phyloP scores from a whole-genome alignment of 2,888 invertebrate genomes.

The Capitulum mitella region DNA sequence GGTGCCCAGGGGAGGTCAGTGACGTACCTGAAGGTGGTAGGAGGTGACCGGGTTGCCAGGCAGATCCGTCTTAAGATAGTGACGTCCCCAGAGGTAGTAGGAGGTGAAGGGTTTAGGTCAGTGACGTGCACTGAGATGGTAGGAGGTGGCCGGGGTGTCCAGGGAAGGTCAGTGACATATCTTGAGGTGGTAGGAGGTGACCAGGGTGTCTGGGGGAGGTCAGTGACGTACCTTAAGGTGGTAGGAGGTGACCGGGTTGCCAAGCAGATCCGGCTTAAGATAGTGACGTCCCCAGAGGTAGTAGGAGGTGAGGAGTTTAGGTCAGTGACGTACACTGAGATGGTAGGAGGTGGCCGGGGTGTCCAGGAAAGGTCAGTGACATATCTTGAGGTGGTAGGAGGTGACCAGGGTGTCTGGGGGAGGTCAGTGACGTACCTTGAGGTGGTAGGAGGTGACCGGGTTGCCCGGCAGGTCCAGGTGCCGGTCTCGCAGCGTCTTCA shows the following conservation, averaged over 20 bases:
- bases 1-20: background rate
- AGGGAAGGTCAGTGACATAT: background rate
- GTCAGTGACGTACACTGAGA: background rate
- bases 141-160: too few relatives aligned
- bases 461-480: slow-evolving; percentile 69
- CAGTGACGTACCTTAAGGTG: background rate
- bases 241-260: background rate
- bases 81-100: too few relatives aligned
- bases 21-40: slow-evolving; percentile 64
- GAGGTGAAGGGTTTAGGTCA: too few relatives aligned
- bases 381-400: background rate
- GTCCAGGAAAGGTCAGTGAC: background rate
- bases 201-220: background rate
- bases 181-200: background rate
- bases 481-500: slow-evolving; percentile 81
- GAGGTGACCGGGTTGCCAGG: slow-evolving; percentile 73
- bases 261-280: background rate
- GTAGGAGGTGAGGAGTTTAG: slow-evolving; percentile 78
- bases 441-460: slow-evolving; percentile 82
- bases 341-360: background rate
- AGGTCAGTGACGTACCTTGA: slow-evolving; percentile 48
- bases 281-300: slow-evolving; percentile 57
- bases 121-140: too few relatives aligned
- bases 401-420: background rate
- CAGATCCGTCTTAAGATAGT: slow-evolving; percentile 67